Base-by-base conservation (phyloP, 2,888 invertebrate genomes). In the Campaea margaritaria region DNA sequence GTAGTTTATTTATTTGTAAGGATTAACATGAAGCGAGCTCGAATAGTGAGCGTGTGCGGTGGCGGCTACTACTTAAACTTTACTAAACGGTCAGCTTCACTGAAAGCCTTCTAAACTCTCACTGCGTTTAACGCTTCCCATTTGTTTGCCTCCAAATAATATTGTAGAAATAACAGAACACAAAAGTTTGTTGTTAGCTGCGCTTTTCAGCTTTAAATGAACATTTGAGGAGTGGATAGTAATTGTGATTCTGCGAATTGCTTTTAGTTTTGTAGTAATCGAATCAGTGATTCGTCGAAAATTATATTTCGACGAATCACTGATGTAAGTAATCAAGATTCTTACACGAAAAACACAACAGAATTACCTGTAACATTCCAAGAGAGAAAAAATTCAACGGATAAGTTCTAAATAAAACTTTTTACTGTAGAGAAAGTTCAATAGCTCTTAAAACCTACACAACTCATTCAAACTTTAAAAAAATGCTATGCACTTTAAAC, bases 21-120 rank as follows among this genome's bases (percentile, higher is more conserved):
- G 85, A 86, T 89, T 87, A 84, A 82, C 80, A 79, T 74, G 80
- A 75, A 79, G 73, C 68, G 73, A 73, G 81, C 73, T 72, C 78
- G 78, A 79, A 78, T 79, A 83, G 77, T 77, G 76, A 70, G 75
- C 74, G 74, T 69, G 72, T 73, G 76, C 74, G 72, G 78, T 75
- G 76, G 76, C 75, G 76, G 74, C 72, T 79, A 68, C 36, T 85
- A 83, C 88, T 90, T 87, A 87, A 88, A 89, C 81, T 90, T 89
- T 78, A 75, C 86, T 86, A 84, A 87, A 88, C 81, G 85, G 81
- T 78, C 82, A 81, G 84, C 78, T 78, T 76, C 76, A 76, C 75
- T 83, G 81, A 85, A 86, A 87, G 83, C 86, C 83, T 83, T 80
- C 81, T 79, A 81, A 88, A 85, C 81, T 85, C 79, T 69, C 74